These are phyloP conservation scores for Petrosia ficiformis DNA, from an alignment of 37 sponge, comb jelly and placozoan genomes.

Conservation along the genomic window DNA sequence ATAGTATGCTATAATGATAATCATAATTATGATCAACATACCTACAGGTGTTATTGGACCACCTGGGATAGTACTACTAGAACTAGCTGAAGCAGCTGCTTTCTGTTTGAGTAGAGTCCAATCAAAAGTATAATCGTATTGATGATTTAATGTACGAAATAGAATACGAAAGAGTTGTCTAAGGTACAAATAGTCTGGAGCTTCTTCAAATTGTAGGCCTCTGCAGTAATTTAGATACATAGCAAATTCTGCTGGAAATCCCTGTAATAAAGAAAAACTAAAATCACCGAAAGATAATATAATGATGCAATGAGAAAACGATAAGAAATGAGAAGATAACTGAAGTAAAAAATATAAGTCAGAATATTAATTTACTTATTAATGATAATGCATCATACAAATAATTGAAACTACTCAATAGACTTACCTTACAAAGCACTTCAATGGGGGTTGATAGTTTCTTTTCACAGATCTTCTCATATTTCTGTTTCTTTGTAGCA, in stretches of 20 bases:
- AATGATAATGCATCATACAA: background rate
- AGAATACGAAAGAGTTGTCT: slow-evolving; percentile 95
- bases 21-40: too few species aligned
- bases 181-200: slow-evolving; percentile 99
- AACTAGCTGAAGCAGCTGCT: slow-evolving; percentile 61
- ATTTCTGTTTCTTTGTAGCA: slow-evolving; percentile 95
- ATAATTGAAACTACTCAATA: too few species aligned
- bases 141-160: slow-evolving; percentile 95
- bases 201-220: slow-evolving; percentile 96
- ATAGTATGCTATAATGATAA: too few species aligned
- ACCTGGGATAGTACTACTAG: slow-evolving; percentile 77
- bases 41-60: slow-evolving; percentile 48
- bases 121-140: slow-evolving; percentile 97
- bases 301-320: background rate
- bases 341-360: background rate
- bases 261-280: slow-evolving; percentile 22
- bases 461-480: slow-evolving; percentile 97
- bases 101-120: slow-evolving; percentile 97
- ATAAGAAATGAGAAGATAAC: background rate
- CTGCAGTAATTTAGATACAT: slow-evolving; percentile 86
- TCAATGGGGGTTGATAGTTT: slow-evolving; percentile 98
- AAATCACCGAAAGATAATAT: background rate
- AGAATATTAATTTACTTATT: background rate
- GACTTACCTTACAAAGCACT: slow-evolving; percentile 88
- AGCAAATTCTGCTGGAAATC: slow-evolving; percentile 85